A percentile compares a stretch with the other conserved stretches of the same genome.
Evolutionary conservation across 2,113 vertebrate genomes (phyloP).

Genomic region (Leucosticte australis): DNA sequence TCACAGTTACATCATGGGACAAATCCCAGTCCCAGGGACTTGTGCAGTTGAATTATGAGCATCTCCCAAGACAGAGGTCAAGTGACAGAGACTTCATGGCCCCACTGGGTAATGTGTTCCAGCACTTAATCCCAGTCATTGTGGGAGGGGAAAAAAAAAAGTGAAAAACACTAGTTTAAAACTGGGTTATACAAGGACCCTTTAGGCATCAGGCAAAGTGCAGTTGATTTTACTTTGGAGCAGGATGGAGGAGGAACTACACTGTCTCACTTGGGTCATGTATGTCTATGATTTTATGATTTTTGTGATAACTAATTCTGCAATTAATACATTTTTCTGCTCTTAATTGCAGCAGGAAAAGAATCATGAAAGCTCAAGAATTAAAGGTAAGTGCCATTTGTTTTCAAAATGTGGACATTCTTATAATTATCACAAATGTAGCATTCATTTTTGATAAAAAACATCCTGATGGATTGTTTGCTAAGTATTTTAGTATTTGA

Average conservation of each 20-base stretch:
- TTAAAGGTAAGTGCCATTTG: slow-evolving; percentile 71
- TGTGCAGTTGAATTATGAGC: not conserved
- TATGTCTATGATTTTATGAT: not conserved
- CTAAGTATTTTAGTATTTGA: not conserved
- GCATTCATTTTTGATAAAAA: not conserved
- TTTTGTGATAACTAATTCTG: not conserved
- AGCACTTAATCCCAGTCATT: not conserved
- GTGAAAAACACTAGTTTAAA: not conserved
- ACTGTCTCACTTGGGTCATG: not conserved
- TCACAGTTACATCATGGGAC: not conserved
- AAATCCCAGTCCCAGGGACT: not conserved
- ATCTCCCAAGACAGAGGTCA: not conserved
- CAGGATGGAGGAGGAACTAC: not conserved
- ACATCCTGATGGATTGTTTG: not conserved
- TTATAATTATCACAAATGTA: not conserved
- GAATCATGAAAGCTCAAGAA: slow-evolving; percentile 71
- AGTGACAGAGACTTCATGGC: not conserved
- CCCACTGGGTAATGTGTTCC: not conserved
- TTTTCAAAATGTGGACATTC: slow-evolving; percentile 1
- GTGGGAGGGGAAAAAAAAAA: fast-evolving
- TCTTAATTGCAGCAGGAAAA: slow-evolving; percentile 80
- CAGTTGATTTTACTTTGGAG: not conserved
- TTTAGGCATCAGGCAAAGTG: not conserved
- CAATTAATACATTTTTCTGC: slow-evolving; percentile 47
- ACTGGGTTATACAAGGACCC: not conserved